Conservation (phyloP, 2,888 invertebrate species). For the Bibio marci region DNA sequence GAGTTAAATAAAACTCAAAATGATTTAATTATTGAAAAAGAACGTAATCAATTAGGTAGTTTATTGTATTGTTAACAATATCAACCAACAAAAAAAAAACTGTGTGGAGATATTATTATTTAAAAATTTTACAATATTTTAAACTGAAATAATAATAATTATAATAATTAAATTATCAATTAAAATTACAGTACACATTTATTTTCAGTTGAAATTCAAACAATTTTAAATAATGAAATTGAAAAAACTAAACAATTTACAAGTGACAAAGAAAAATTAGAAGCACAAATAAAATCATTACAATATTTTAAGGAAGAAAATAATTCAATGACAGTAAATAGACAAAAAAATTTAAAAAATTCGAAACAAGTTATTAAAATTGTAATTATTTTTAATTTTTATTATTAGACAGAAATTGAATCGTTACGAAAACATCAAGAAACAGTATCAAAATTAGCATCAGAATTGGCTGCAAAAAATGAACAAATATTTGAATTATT, state of each 20-base stretch:
- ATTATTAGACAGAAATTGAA: not conserved
- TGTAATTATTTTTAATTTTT: too few species aligned
- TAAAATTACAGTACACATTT: too few species aligned
- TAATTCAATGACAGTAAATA: too few species aligned
- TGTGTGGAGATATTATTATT: too few species aligned
- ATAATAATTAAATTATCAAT: too few species aligned
- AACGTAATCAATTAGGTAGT: not conserved
- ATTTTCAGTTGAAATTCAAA: conserved; percentile 1
- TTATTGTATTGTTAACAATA: too few species aligned
- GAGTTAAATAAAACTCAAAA: not conserved
- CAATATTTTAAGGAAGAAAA: not conserved
- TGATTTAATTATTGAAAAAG: not conserved
- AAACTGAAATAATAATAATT: too few species aligned
- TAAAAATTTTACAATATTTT: too few species aligned
- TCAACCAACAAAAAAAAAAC: too few species aligned
- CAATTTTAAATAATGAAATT: conserved; percentile 2
- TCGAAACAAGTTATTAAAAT: too few species aligned
- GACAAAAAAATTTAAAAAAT: too few species aligned
- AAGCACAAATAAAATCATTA: not conserved
- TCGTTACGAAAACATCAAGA: not conserved
- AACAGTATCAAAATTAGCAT: not conserved
- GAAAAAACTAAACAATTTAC: not conserved
- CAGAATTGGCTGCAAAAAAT: not conserved
- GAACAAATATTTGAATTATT: not conserved
- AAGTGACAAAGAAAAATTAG: not conserved